Evolutionary conservation across 37 sponge, comb jelly and placozoan species (phyloP), one percentile per base, ranked within the genome.

Genomic region (Ianthella basta): DNA sequence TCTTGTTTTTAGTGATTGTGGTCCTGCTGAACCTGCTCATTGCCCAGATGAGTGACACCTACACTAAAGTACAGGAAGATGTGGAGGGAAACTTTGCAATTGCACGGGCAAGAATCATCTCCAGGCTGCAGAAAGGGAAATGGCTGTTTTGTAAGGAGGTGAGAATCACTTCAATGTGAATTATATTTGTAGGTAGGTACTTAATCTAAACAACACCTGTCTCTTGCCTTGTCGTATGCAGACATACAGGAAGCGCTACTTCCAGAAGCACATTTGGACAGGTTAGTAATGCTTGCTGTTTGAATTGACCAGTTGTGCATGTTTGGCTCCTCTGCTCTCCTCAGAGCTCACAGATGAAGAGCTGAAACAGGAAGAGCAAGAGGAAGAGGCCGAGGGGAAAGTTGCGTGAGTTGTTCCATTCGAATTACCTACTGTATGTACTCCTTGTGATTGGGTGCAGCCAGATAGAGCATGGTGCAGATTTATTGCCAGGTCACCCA

Each of bases 21-120:
- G 61, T 85, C 77, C 77, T 85, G 34, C 78, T 85, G 23, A 85
- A 85, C 78, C 33, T 85, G 19, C 86, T 85, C 36, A 85, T 85
- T 75, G 86, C 86, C 56, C 86, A 85, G 78, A 50, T 85, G 74
- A 74, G 77, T 75, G 86, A 85, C 78, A 75, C 86, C 33, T 85
- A 85, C 67, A 75, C 70, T 25, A 85, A 85, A 55, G 86, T 85
- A 5, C 86, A 85, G 86, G 57, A 56, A 29, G 86, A 85, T 39
- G 86, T 73, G 33, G 74, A 85, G 78, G 56, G 86, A 21, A 73
- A 37, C 56, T 53, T 85, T 75, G 86, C 70, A 8, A 32, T 85
- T 25, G 70, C 70, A 50, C 14, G 86, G 27, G 86, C 86, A 0
- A 55, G 60, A 25, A 78, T 77, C 60, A 36, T 85, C 15, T 77